Evolutionary conservation across 2,113 vertebrate species (phyloP).

Genomic region (Piaya cayana): DNA sequence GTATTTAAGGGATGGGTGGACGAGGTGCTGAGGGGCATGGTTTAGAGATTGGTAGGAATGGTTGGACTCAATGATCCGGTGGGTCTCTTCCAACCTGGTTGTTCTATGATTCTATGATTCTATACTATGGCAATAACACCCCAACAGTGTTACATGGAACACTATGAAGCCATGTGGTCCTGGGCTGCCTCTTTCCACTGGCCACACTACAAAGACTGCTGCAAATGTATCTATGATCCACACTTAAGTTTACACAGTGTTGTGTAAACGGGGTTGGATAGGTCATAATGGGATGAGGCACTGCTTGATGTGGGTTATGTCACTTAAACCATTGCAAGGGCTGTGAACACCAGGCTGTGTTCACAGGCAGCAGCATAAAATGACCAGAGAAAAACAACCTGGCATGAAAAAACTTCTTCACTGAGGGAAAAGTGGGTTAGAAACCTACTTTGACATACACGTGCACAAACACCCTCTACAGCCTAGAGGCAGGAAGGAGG

Average conservation of each 20-base stretch:
- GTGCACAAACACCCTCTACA: neutral
- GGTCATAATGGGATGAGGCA: neutral
- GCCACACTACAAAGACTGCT: neutral
- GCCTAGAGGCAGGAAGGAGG: neutral
- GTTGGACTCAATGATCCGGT: no score
- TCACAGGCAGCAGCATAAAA: neutral
- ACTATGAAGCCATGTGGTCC: neutral
- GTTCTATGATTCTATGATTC: no score
- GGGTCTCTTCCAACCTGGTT: no score
- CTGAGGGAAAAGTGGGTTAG: neutral
- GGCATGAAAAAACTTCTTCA: neutral
- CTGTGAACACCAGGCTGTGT: neutral
- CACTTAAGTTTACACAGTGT: neutral
- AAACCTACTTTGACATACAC: neutral
- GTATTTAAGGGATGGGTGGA: no score
- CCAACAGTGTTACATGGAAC: neutral
- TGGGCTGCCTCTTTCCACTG: neutral
- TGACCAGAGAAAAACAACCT: neutral
- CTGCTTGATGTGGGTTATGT: neutral
- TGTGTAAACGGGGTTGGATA: neutral
- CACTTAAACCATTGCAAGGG: neutral
- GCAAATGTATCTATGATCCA: rapidly evolving
- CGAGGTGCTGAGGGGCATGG: no score
- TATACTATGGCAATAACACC: neutral
- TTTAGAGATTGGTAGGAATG: no score